phyloP scores from a whole-genome alignment of 2,888 invertebrate species.

The Mythimna impura region DNA sequence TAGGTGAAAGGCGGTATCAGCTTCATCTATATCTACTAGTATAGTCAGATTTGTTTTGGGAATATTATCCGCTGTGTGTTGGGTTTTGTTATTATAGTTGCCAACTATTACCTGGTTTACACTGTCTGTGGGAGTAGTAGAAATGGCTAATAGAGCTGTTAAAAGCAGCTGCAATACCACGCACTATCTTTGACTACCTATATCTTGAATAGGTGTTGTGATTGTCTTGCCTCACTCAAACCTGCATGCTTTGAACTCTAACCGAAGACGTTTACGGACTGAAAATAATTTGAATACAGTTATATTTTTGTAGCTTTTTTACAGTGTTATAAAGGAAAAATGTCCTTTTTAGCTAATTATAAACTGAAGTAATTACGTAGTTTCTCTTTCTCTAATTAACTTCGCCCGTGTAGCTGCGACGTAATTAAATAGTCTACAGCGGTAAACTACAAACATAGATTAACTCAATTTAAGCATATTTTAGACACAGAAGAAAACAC shows the following conservation, averaged over 20 bases:
- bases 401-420: neutral
- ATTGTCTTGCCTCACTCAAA: neutral
- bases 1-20: slow-evolving; percentile 35
- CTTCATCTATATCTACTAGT: neutral
- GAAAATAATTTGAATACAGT: neutral
- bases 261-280: no score
- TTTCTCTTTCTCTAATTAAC: slow-evolving; percentile 13
- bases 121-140: neutral
- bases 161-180: neutral
- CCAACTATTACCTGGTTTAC: neutral
- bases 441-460: neutral
- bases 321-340: neutral
- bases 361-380: neutral
- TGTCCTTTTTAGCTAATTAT: neutral
- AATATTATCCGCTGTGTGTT: neutral
- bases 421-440: slow-evolving; percentile 6
- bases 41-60: neutral
- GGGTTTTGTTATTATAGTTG: slow-evolving; percentile 11
- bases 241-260: no score
- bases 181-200: neutral
- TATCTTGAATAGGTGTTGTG: neutral
- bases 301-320: neutral
- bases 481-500: slow-evolving; percentile 3
- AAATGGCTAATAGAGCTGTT: neutral
- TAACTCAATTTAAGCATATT: slow-evolving; percentile 17